phyloP scores from a whole-genome alignment of 1,140 invertebrate species.

The Amyelois transitella region DNA sequence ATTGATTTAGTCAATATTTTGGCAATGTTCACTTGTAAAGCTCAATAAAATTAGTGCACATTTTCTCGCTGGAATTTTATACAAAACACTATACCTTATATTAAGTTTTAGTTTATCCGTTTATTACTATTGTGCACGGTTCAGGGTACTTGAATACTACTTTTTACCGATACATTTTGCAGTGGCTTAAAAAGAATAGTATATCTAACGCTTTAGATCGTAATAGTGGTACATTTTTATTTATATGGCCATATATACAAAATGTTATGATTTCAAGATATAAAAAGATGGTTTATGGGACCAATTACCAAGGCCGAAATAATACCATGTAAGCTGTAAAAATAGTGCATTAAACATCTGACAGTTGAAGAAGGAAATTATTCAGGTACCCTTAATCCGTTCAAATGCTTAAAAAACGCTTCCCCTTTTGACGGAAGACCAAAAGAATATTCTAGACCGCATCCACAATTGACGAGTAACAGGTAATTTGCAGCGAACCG shows the following conservation, averaged over 20 bases:
- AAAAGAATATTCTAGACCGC: neutral
- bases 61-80: neutral
- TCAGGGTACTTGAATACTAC: neutral
- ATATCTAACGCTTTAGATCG: too few species aligned
- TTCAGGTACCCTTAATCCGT: neutral
- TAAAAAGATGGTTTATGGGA: too few species aligned
- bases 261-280: too few species aligned
- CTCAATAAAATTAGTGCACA: constrained; percentile 12
- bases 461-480: neutral
- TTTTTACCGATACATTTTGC: too few species aligned
- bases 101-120: neutral
- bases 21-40: constrained; percentile 40
- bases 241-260: too few species aligned
- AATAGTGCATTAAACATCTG: too few species aligned
- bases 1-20: constrained; percentile 35
- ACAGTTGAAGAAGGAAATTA: too few species aligned
- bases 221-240: too few species aligned
- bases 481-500: neutral
- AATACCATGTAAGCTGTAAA: too few species aligned
- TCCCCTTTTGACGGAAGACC: constrained; percentile 10
- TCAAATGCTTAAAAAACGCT: neutral
- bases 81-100: neutral
- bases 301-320: too few species aligned
- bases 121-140: neutral
- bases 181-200: too few species aligned